Evolutionary conservation across 2,797 vertebrate genomes (phyloP).

Genomic region (Selene dorsalis): DNA sequence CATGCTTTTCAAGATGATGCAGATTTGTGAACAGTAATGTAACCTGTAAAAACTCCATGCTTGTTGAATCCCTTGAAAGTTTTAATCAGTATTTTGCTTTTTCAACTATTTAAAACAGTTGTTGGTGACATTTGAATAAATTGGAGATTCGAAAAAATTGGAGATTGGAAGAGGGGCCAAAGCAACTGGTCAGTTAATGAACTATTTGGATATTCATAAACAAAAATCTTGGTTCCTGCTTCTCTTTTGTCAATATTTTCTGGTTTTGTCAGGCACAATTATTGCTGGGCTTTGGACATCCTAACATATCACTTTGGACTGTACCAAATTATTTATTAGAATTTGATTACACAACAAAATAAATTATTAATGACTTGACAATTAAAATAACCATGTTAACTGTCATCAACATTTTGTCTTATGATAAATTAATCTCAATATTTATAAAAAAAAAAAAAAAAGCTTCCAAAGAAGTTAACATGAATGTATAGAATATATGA

Average conservation of each 20-base stretch:
- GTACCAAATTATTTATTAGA: neutral
- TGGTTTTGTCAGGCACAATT: neutral
- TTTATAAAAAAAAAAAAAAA: neutral
- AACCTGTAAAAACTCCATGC: neutral
- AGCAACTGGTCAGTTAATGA: neutral
- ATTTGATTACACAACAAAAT: neutral
- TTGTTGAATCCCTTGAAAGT: neutral
- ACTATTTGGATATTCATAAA: neutral
- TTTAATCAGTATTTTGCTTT: neutral
- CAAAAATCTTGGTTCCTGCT: neutral
- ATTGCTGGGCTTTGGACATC: neutral
- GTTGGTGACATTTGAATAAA: slow-evolving; percentile 10
- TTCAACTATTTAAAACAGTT: neutral
- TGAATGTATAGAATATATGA: slow-evolving; percentile 10
- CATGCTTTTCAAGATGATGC: neutral
- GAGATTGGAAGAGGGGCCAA: too few relatives aligned
- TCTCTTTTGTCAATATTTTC: neutral
- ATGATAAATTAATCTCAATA: neutral
- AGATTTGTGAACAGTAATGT: neutral
- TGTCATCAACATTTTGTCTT: neutral
- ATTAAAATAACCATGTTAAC: too few relatives aligned
- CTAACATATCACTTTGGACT: neutral
- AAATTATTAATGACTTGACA: too few relatives aligned
- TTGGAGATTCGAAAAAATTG: too few relatives aligned
- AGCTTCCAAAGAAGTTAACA: neutral